Evolutionary conservation across 2,888 invertebrate species (phyloP), one percentile per base, ranked within the genome.

Genomic region (Dendrolimus houi): DNA sequence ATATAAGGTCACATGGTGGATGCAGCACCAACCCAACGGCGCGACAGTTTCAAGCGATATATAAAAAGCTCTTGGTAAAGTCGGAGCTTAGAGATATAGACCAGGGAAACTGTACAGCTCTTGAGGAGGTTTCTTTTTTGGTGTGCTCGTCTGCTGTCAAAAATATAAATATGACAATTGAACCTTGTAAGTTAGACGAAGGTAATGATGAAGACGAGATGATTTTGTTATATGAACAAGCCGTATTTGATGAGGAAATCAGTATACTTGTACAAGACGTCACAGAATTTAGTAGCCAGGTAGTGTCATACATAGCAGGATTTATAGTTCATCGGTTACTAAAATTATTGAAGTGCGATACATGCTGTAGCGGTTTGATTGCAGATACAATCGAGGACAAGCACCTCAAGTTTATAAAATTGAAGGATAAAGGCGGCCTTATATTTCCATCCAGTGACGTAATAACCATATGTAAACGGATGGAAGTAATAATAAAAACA

Each of bases 351-450:
- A 60, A 64, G 54, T 65, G 64, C 55, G 59, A 62, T 7, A 63
- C 58, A 40, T 64, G 63, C 55, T 42, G 42, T 56, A 54, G 61
- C 55, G 61, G 53, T 53, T 57, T 64, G 17, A 52, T 64, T 55
- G 54, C 57, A 14, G 56, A 59, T 52, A 58, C 40, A 54, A 9
- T 54, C 29, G 54, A 58, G 10, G 58, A 60, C 53, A 52, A 56
- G 14, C 12, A 60, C n/a, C 58, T 53, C 52, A 52, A 8, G 1
- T 64, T n/a, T 54, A 54, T 54, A 54, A 54, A 54, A 55, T 12
- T 64, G 14, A 59, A 62, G 53, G 58, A 62, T 54, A 63, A 59
- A 64, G 62, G 62, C 58, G 64, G 62, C 1, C 58, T 65, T 9
- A 57, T 59, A 13, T 61, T 52, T 54, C 67, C 67, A 40, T 59